Evolutionary conservation across 2,797 vertebrate genomes (phyloP).

Genomic region (Chaetophractus vellerosus): DNA sequence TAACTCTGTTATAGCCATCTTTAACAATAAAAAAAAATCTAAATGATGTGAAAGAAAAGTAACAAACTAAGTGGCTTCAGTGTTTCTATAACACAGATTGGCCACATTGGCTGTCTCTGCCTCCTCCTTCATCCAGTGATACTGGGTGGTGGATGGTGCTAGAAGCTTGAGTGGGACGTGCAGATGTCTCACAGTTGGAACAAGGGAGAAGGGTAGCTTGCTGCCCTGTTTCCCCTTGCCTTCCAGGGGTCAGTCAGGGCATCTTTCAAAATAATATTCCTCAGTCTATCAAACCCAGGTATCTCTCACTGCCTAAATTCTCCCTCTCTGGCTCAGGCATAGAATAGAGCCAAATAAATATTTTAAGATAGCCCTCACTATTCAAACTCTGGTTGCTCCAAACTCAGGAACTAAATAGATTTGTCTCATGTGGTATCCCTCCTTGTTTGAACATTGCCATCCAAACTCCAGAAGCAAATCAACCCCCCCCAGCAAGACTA

Average conservation of each 20-base stretch:
- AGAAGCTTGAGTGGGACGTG: not conserved
- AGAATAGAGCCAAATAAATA: not conserved
- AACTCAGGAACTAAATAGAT: not conserved
- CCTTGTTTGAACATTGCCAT: not conserved
- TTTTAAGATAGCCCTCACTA: not conserved
- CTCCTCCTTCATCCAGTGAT: not conserved
- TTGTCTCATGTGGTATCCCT: not conserved
- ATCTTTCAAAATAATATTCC: slow-evolving; percentile 45
- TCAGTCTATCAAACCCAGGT: slow-evolving; percentile 9
- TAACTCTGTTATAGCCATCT: slow-evolving; percentile 32
- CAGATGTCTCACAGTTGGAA: not conserved
- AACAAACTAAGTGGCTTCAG: not conserved
- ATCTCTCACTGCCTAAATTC: not conserved
- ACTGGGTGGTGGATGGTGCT: not conserved
- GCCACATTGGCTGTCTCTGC: too few species aligned
- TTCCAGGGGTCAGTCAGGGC: not conserved
- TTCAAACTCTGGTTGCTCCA: not conserved
- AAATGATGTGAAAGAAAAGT: slow-evolving; percentile 40
- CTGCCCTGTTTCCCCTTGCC: not conserved
- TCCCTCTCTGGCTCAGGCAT: not conserved
- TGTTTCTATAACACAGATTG: not conserved
- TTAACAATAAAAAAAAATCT: slow-evolving; percentile 54
- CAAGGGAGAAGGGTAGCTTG: not conserved
- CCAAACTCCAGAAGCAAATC: not conserved
- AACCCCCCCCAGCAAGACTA: not conserved